phyloP scores from a whole-genome alignment of 92 coral and sea anemone species.

The Parazoanthus darwini region DNA sequence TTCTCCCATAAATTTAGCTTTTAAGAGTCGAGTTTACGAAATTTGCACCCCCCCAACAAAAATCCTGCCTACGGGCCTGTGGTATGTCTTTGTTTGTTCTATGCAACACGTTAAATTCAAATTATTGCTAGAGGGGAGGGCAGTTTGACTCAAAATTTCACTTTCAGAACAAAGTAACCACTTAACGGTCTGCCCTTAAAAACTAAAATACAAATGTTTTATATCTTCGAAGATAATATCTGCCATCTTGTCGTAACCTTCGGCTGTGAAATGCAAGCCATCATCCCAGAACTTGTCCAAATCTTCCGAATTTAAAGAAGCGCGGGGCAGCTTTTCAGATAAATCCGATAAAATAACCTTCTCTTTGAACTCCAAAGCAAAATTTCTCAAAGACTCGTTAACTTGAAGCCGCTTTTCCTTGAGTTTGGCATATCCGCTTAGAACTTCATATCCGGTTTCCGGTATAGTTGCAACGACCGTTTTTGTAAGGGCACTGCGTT shows the following conservation, averaged over 20 bases:
- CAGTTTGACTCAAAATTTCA: no score
- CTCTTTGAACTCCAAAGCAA: constrained; percentile 35
- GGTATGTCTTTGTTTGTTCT: no score
- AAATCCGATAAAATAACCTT: constrained; percentile 62
- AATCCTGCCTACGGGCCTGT: no score
- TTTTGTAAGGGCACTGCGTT: constrained; percentile 47
- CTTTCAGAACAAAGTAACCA: no score
- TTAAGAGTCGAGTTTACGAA: no score
- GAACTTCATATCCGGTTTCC: constrained; percentile 65
- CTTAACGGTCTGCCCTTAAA: no score
- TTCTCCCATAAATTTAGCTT: no score
- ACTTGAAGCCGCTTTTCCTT: constrained; percentile 59
- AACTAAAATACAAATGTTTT: constrained; percentile 19
- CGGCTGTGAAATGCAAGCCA: constrained; percentile 74
- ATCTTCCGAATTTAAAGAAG: constrained; percentile 50
- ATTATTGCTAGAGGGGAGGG: no score
- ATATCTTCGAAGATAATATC: constrained; percentile 73
- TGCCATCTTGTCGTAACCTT: constrained; percentile 79
- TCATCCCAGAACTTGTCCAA: constrained; percentile 73
- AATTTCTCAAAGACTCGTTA: constrained; percentile 61
- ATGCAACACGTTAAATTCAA: no score
- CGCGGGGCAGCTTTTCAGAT: constrained; percentile 64
- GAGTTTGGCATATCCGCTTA: constrained; percentile 59
- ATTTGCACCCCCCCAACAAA: no score
- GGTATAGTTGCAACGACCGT: constrained; percentile 65